A percentile compares a stretch with the other conserved stretches of the same genome.
Evolutionary conservation across 92 coral and sea anemone genomes (phyloP).

Genomic region (Parazoanthus swiftii): DNA sequence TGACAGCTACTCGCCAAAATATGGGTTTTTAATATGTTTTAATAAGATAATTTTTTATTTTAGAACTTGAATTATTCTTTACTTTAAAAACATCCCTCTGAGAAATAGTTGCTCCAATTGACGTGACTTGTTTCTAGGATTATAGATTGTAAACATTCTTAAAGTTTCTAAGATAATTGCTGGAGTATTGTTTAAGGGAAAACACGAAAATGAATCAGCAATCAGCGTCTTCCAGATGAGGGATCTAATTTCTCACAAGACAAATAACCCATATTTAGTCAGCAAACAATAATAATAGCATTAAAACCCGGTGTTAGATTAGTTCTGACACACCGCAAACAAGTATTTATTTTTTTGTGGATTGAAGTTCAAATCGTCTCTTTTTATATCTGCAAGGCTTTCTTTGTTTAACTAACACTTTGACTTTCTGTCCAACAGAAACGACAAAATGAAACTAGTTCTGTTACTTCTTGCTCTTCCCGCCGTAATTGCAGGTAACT

Average conservation of each 20-base stretch:
- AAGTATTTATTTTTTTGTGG: background rate
- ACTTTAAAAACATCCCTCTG: background rate
- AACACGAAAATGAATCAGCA: background rate
- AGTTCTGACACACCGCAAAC: background rate
- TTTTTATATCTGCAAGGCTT: background rate
- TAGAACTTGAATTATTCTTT: background rate
- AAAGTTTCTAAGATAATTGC: background rate
- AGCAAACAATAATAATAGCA: background rate
- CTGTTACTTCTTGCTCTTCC: background rate
- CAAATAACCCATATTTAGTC: background rate
- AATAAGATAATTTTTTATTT: background rate
- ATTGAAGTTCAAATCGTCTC: background rate
- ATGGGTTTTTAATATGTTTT: background rate
- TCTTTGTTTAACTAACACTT: background rate
- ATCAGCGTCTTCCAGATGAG: background rate
- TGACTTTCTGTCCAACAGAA: background rate
- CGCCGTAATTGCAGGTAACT: background rate
- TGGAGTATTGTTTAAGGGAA: background rate
- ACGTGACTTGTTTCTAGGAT: background rate
- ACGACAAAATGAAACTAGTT: background rate
- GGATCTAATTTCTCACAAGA: background rate
- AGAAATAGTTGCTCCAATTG: background rate
- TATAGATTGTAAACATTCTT: background rate
- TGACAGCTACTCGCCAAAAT: background rate
- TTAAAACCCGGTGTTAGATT: background rate